Conservation (phyloP, 2,797 vertebrate species). For the Cuculus canorus region DNA sequence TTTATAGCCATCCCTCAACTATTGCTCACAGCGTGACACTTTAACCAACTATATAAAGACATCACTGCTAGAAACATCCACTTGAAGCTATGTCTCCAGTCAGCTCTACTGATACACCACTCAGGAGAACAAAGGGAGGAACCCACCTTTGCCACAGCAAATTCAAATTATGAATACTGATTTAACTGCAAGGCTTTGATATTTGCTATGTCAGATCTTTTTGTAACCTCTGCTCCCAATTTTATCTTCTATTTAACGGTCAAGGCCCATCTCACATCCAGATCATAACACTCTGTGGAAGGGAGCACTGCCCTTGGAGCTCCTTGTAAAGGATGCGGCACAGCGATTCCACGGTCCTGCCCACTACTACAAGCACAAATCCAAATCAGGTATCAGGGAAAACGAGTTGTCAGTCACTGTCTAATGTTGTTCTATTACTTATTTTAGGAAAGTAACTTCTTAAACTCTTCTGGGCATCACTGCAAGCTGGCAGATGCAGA, state of each 20-base stretch:
- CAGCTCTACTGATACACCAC: neutral
- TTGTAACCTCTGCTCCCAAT: neutral
- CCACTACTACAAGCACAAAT: neutral
- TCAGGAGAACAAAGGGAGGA: neutral
- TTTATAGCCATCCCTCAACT: neutral
- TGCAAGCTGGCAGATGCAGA: neutral
- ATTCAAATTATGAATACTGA: accelerated
- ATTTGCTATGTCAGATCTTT: neutral
- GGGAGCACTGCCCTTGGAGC: neutral
- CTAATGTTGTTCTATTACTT: neutral
- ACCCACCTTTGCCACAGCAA: neutral
- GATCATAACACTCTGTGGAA: accelerated
- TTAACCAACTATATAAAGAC: neutral
- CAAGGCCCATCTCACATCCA: neutral
- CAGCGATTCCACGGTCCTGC: neutral
- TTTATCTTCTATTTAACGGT: neutral
- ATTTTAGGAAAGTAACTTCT: neutral
- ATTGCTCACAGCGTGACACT: neutral
- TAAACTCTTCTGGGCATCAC: neutral
- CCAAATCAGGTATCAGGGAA: neutral
- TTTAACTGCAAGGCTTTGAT: too few relatives aligned
- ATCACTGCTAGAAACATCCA: neutral
- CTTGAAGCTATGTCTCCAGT: accelerated
- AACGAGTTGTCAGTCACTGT: too few relatives aligned
- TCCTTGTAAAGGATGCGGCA: neutral